Conservation (phyloP, 2,113 vertebrate species). For the Callaeas wilsoni region DNA sequence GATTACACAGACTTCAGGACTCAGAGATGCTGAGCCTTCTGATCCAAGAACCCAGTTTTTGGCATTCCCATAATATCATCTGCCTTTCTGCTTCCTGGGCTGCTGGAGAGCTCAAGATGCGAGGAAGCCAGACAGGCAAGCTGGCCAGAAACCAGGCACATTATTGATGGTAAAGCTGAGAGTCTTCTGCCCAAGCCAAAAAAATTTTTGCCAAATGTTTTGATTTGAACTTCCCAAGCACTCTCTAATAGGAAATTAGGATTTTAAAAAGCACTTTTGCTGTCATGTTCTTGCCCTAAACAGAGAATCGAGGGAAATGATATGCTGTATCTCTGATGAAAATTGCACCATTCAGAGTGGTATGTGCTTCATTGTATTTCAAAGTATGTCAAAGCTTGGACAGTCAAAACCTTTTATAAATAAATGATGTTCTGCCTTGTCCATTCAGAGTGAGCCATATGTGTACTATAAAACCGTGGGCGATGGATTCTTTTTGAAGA, state of each 20-base stretch:
- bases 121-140: neutral
- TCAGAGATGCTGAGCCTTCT: neutral
- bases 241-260: neutral
- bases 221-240: neutral
- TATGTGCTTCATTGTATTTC: neutral
- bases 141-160: conserved; percentile 1
- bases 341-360: neutral
- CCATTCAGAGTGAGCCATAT: neutral
- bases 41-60: neutral
- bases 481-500: neutral
- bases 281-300: neutral
- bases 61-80: neutral
- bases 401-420: neutral
- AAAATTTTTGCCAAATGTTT: conserved; percentile 3
- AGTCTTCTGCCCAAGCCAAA: conserved; percentile 20
- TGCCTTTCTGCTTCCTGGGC: neutral
- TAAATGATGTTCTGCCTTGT: neutral
- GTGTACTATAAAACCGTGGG: neutral
- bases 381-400: neutral
- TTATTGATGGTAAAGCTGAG: conserved; percentile 13
- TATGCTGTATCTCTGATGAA: neutral
- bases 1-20: neutral
- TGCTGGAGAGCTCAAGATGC: neutral
- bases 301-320: neutral
- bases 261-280: neutral